Evolutionary conservation across 1,140 invertebrate genomes (phyloP).

Genomic region (Geopemphigus sp.): DNA sequence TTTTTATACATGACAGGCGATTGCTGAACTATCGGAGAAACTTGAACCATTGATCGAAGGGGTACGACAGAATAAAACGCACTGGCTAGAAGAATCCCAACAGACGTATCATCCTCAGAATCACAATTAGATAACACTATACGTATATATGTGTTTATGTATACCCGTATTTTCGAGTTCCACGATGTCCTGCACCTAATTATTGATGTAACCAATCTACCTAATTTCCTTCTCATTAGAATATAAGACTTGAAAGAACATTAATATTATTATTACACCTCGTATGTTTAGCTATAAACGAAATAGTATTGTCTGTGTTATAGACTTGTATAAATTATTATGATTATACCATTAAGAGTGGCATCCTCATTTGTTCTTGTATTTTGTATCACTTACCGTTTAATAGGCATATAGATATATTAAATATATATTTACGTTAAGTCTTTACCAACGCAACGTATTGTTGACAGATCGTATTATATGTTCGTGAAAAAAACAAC

Average conservation of each 20-base stretch:
- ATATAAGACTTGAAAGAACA: conserved; percentile 36
- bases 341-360: conserved; percentile 29
- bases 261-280: conserved; percentile 33
- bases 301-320: conserved; percentile 47
- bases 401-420: background rate
- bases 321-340: conserved; percentile 42
- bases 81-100: conserved; percentile 77
- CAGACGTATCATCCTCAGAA: conserved; percentile 31
- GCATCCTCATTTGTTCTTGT: conserved; percentile 33
- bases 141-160: background rate
- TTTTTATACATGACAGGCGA: conserved; percentile 66
- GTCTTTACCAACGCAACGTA: conserved; percentile 9
- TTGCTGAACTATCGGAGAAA: conserved; percentile 73
- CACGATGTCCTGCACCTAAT: background rate
- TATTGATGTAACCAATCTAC: conserved; percentile 34
- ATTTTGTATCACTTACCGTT: conserved; percentile 34
- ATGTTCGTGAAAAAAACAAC: too few species aligned
- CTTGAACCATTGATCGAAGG: conserved; percentile 79
- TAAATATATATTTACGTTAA: background rate
- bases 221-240: conserved; percentile 48
- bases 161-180: background rate
- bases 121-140: conserved; percentile 6
- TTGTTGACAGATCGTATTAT: background rate
- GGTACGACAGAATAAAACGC: conserved; percentile 75
- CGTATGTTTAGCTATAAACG: conserved; percentile 35